phyloP scores from a whole-genome alignment of 2,113 vertebrate species.

The Fukomys damarensis region DNA sequence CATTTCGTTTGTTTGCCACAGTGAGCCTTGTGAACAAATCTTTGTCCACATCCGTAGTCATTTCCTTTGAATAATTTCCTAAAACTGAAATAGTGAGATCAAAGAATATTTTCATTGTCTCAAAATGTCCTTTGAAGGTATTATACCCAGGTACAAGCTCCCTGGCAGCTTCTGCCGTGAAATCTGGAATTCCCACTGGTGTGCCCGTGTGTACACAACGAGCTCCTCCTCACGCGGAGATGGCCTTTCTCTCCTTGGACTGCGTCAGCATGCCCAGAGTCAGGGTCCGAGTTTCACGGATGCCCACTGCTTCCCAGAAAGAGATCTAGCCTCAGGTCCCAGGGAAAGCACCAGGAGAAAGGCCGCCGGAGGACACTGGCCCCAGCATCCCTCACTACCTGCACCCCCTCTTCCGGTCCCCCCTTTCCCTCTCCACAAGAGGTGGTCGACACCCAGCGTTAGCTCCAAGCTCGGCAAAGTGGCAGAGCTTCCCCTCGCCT shows the following conservation, averaged over 20 bases:
- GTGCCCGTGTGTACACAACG: background rate
- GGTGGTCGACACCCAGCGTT: too few species aligned
- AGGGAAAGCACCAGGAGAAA: background rate
- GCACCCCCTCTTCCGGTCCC: background rate
- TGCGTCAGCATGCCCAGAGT: background rate
- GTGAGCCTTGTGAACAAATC: background rate
- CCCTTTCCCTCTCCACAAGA: background rate
- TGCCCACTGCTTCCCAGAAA: background rate
- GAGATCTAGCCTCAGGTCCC: background rate
- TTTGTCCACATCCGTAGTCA: background rate
- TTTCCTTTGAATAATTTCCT: background rate
- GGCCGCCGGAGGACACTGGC: background rate
- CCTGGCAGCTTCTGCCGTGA: background rate
- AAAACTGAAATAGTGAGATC: background rate
- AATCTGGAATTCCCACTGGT: background rate
- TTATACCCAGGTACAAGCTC: rapidly evolving
- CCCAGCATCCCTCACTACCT: background rate
- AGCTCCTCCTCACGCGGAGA: background rate
- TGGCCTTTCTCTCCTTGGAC: background rate
- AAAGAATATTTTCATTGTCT: background rate
- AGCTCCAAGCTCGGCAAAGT: background rate
- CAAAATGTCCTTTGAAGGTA: background rate
- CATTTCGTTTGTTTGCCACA: background rate
- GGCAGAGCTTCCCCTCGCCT: background rate
- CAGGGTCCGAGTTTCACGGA: background rate